Evolutionary conservation across 2,888 invertebrate species (phyloP).

Genomic region (Pachliopta kotzebuea): DNA sequence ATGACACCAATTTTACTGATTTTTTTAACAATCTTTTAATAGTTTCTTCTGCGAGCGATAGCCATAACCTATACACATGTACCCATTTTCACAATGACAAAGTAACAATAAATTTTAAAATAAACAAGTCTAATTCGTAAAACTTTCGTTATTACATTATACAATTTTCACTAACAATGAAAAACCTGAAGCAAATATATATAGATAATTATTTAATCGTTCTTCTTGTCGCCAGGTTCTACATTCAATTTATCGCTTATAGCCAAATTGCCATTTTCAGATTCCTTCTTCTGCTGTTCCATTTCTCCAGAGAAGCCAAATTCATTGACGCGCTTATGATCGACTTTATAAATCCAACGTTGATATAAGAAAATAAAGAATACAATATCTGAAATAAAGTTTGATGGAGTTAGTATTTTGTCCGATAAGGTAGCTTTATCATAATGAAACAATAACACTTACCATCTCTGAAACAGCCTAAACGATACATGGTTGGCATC

Average conservation of each 20-base stretch:
- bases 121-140: slow-evolving; percentile 23
- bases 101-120: slow-evolving; percentile 12
- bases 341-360: slow-evolving; percentile 98
- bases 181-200: slow-evolving; percentile 2
- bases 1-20: neutral
- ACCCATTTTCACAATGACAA: neutral
- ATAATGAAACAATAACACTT: slow-evolving; percentile 37
- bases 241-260: slow-evolving; percentile 55
- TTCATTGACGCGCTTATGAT: slow-evolving; percentile 96
- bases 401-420: slow-evolving; percentile 17
- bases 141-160: slow-evolving; percentile 14
- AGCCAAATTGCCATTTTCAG: slow-evolving; percentile 55
- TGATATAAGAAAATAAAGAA: slow-evolving; percentile 99
- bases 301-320: slow-evolving; percentile 98
- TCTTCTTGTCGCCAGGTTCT: slow-evolving; percentile 63
- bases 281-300: slow-evolving; percentile 80
- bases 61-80: neutral
- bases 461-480: slow-evolving; percentile 99
- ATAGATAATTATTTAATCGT: slow-evolving; percentile 54
- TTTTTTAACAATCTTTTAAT: neutral
- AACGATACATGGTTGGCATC: slow-evolving; percentile 99
- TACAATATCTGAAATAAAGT: slow-evolving; percentile 89
- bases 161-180: slow-evolving; percentile 35
- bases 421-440: neutral
- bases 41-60: neutral